These are phyloP conservation scores for Zaprionus davidi DNA, from an alignment of 1,140 invertebrate genomes.

Conservation along the genomic window DNA sequence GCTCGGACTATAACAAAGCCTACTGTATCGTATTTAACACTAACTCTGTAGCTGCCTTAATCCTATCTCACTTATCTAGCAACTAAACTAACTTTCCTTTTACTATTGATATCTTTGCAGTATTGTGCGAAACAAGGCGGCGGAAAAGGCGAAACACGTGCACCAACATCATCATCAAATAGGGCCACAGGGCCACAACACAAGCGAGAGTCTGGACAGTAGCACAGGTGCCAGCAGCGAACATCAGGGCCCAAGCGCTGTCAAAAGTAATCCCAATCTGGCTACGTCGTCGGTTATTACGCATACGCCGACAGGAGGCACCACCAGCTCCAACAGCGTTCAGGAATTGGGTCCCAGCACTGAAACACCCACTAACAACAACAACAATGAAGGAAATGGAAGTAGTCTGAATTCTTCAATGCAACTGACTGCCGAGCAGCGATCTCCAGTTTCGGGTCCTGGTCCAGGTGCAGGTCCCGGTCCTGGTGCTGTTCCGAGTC, in stretches of 20 bases:
- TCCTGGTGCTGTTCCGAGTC: neutral
- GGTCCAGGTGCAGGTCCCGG: neutral
- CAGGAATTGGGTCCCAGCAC: slow-evolving; percentile 86
- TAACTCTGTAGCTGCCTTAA: too few relatives aligned
- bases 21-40: too few relatives aligned
- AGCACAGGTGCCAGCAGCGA: slow-evolving; percentile 61
- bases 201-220: slow-evolving; percentile 82
- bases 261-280: slow-evolving; percentile 38
- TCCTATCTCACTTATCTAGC: too few relatives aligned
- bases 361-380: neutral
- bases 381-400: slow-evolving; percentile 30
- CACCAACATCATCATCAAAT: slow-evolving; percentile 88
- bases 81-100: too few relatives aligned
- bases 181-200: slow-evolving; percentile 68
- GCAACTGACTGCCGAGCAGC: slow-evolving; percentile 79
- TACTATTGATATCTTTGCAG: slow-evolving; percentile 85
- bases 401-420: slow-evolving; percentile 42
- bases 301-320: slow-evolving; percentile 85
- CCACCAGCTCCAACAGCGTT: neutral
- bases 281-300: slow-evolving; percentile 87
- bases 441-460: slow-evolving; percentile 86
- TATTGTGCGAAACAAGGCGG: slow-evolving; percentile 98
- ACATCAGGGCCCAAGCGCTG: slow-evolving; percentile 33
- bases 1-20: too few relatives aligned
- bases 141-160: slow-evolving; percentile 96